Base-by-base conservation (phyloP, 2,888 invertebrate genomes). In the Liopterus haemorrhoidalis region DNA sequence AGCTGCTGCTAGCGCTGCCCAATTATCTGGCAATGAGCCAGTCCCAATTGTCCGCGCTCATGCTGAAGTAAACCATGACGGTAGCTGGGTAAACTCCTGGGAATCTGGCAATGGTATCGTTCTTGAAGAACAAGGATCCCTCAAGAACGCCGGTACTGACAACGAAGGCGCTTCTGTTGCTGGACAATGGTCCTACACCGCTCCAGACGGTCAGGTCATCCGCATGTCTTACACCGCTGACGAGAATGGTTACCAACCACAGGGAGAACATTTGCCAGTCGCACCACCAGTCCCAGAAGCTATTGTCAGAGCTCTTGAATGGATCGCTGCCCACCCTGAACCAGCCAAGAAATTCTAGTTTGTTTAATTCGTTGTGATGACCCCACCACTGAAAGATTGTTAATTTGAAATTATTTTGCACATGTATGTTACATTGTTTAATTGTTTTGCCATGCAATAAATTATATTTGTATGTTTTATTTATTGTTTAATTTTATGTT, bases 261-360 rank as follows among this genome's bases (percentile, higher is more conserved):
- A 58, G n/a, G 72, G 72, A 18, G 67, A 64, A 24, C 71, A 71
- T 50, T 54, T 72, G 12, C 72, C 72, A 21, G 70, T 70, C 5
- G 67, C 72, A 12, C 71, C 71, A 4, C 83, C 83, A 47, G 78
- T 82, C 49, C 84, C 84, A 40, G 76, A 71, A 48, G 79, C 75
- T 41, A 84, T 84, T 57, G 76, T 78, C 57, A 74, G 76, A 42
- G 76, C 82, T 19, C 66, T 82, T 35, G 81, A 74, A 28, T 81
- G 74, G 62, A 72, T 82, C 52, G 81, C 81, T 19, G 76, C 78
- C 18, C 76, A 79, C 31, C 78, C 81, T 11, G 54, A 58, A 12
- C 36, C 31, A 31, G 37, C 28, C 12, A 22, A 27, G 3, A 44
- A 31, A 44, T 37, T 20, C 20, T 44, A 37, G n/a, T n/a, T n/a